phyloP scores from a whole-genome alignment of 2,113 vertebrate species.

The Aphelocoma coerulescens region DNA sequence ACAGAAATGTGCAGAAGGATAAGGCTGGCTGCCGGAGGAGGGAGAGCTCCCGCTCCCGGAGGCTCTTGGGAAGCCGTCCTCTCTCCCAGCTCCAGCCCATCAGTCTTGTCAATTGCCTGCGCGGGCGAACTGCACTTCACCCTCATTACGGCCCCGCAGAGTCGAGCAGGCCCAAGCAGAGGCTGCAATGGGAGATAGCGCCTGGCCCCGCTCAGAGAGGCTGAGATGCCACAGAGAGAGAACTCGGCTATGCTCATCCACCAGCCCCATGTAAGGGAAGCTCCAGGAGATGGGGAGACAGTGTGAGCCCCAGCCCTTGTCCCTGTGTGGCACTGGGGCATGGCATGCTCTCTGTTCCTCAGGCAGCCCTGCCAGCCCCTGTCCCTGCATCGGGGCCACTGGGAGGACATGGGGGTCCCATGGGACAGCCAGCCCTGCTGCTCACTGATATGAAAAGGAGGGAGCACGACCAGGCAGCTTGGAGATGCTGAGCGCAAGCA shows the following conservation, averaged over 20 bases:
- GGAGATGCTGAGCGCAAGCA: slow-evolving; percentile 68
- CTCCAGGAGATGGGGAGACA: rapidly evolving
- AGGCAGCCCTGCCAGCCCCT: not conserved
- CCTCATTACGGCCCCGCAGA: not conserved
- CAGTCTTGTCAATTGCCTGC: slow-evolving; percentile 24
- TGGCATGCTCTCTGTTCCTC: rapidly evolving
- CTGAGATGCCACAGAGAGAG: not conserved
- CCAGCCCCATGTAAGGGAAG: not conserved
- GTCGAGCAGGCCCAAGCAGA: not conserved
- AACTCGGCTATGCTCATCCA: not conserved
- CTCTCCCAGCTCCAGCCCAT: slow-evolving; percentile 25
- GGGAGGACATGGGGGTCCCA: not conserved
- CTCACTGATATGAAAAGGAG: slow-evolving; percentile 10
- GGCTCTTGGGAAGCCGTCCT: not conserved
- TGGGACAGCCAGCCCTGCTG: slow-evolving; percentile 27
- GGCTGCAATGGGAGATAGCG: not conserved
- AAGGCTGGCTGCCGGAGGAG: not conserved
- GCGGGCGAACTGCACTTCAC: slow-evolving; percentile 30
- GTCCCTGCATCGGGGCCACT: rapidly evolving
- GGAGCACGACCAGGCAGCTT: slow-evolving; percentile 36
- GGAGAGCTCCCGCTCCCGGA: not conserved
- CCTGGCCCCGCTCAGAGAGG: not conserved
- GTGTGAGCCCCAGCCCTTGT: not conserved
- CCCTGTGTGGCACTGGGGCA: not conserved
- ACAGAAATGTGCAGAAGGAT: not conserved